phyloP scores from a whole-genome alignment of 2,113 vertebrate species.

The Brachypodius melanocephalos region DNA sequence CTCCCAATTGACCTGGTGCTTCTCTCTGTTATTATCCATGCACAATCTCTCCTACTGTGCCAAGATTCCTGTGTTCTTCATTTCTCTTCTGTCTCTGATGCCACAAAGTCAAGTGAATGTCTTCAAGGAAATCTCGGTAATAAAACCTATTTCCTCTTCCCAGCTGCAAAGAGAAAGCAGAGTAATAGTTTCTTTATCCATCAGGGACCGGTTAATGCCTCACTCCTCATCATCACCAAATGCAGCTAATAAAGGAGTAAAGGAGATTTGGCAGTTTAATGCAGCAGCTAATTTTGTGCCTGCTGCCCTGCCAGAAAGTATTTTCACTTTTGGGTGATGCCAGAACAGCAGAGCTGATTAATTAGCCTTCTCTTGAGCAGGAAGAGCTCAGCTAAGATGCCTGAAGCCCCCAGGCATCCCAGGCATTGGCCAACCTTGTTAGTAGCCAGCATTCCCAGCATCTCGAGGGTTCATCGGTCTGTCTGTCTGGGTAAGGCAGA shows the following conservation, averaged over 20 bases:
- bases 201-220: conserved; percentile 49
- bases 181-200: conserved; percentile 57
- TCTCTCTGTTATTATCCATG: conserved; percentile 16
- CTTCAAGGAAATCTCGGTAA: conserved; percentile 61
- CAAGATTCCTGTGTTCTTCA: conserved; percentile 51
- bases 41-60: conserved; percentile 30
- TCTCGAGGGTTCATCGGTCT: not conserved
- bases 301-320: conserved; percentile 60
- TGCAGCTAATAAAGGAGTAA: conserved; percentile 59
- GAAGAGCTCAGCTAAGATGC: conserved; percentile 10
- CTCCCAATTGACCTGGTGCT: not conserved
- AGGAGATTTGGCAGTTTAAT: conserved; percentile 67
- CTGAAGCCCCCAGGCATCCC: not conserved
- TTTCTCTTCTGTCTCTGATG: conserved; percentile 28
- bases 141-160: conserved; percentile 53
- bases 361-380: conserved; percentile 42
- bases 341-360: conserved; percentile 57
- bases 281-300: conserved; percentile 56
- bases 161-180: conserved; percentile 38
- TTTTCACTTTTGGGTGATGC: conserved; percentile 67
- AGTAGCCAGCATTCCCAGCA: not conserved
- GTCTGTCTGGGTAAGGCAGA: not conserved
- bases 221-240: conserved; percentile 61
- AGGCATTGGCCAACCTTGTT: not conserved
- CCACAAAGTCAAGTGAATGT: conserved; percentile 58